A percentile compares a stretch with the other conserved stretches of the same genome.
Conservation (phyloP, 2,888 invertebrate genomes). For the Calliphora vomitoria region DNA sequence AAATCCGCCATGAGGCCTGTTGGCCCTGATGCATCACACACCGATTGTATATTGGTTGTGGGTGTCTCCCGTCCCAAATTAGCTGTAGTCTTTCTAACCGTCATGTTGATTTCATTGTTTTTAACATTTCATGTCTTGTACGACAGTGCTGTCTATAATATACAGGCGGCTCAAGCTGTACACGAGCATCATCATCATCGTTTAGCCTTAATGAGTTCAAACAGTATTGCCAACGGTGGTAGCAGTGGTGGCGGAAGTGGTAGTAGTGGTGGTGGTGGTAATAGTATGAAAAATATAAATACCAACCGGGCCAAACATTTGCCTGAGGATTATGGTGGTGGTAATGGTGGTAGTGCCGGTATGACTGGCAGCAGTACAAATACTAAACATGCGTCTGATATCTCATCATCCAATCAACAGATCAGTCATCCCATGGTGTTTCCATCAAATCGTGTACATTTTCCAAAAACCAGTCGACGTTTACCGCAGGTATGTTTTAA, state of each 20-base stretch:
- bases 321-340: conserved; percentile 78
- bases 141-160: conserved; percentile 93
- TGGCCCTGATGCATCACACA: conserved; percentile 91
- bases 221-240: conserved; percentile 57
- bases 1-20: conserved; percentile 92
- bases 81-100: conserved; percentile 90
- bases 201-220: conserved; percentile 79
- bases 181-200: conserved; percentile 86
- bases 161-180: conserved; percentile 88
- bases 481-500: conserved; percentile 86
- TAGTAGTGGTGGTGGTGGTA: neutral
- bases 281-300: conserved; percentile 36
- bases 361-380: conserved; percentile 6
- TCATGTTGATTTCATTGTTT: conserved; percentile 92
- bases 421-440: conserved; percentile 84
- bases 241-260: neutral
- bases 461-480: conserved; percentile 87
- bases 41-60: conserved; percentile 92
- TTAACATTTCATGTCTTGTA: conserved; percentile 94
- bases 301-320: conserved; percentile 82
- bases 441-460: conserved; percentile 86
- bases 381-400: conserved; percentile 60
- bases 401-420: conserved; percentile 78
- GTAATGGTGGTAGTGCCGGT: neutral
- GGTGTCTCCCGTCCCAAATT: conserved; percentile 94